Evolutionary conservation across 2,888 invertebrate species (phyloP).

Genomic region (Reticulitermes lucifugus): DNA sequence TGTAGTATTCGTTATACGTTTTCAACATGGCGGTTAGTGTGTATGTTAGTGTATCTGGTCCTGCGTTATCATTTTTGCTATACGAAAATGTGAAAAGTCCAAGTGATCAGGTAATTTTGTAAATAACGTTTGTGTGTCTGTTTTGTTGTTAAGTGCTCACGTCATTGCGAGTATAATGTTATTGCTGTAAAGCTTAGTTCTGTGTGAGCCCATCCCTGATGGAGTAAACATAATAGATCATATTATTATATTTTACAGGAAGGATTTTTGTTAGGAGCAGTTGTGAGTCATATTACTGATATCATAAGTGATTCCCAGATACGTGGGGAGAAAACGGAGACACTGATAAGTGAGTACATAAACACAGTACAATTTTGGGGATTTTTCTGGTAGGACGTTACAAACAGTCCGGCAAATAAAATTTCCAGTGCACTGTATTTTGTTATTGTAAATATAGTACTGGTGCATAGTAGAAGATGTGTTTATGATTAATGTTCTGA

Average conservation of each 20-base stretch:
- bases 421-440: too few species aligned
- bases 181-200: background rate
- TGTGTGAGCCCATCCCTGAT: background rate
- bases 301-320: slow-evolving; percentile 77
- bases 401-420: too few species aligned
- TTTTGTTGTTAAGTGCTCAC: background rate
- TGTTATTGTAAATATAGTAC: too few species aligned
- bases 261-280: slow-evolving; percentile 76
- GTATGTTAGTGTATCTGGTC: slow-evolving; percentile 62
- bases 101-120: slow-evolving; percentile 70
- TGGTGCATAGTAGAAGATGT: too few species aligned
- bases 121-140: background rate
- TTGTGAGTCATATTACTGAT: slow-evolving; percentile 72
- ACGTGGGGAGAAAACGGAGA: slow-evolving; percentile 71
- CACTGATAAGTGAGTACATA: slow-evolving; percentile 66
- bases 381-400: too few species aligned
- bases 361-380: too few species aligned
- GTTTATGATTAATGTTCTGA: too few species aligned
- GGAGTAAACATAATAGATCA: background rate
- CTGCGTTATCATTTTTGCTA: slow-evolving; percentile 74
- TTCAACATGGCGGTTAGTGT: slow-evolving; percentile 49
- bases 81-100: slow-evolving; percentile 74
- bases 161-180: background rate
- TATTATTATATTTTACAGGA: slow-evolving; percentile 61
- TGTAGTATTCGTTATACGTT: background rate